Evolutionary conservation across 2,888 invertebrate species (phyloP).

Genomic region (Caenorhabditis sulstoni): DNA sequence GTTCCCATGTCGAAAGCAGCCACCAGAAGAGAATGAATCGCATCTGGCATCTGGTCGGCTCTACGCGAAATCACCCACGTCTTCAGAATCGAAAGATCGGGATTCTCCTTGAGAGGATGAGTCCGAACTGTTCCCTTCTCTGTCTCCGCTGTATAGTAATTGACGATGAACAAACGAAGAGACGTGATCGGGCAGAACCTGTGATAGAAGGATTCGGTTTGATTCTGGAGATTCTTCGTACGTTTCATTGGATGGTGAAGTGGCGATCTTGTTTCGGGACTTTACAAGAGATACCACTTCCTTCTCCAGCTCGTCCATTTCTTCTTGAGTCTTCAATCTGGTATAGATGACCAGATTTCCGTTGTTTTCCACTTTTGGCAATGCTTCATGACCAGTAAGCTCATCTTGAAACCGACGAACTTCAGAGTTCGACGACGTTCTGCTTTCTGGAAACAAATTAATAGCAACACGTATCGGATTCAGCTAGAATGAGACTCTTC

Average conservation of each 20-base stretch:
- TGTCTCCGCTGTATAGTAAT: conserved; percentile 30
- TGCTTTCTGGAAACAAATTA: conserved; percentile 4
- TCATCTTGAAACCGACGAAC: conserved; percentile 12
- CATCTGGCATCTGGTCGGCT: conserved; percentile 30
- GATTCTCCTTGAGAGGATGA: conserved; percentile 25
- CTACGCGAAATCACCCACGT: conserved; percentile 54
- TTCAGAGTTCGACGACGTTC: conserved; percentile 31
- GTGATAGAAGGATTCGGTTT: neutral
- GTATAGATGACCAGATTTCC: conserved; percentile 50
- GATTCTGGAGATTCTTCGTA: neutral
- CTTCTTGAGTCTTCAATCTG: conserved; percentile 34
- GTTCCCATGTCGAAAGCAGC: conserved; percentile 86
- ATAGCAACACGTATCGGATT: neutral
- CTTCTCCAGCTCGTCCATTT: conserved; percentile 32
- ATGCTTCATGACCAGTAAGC: neutral
- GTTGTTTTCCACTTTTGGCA: conserved; percentile 14
- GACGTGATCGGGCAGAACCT: conserved; percentile 45
- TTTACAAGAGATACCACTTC: conserved; percentile 21
- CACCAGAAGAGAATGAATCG: conserved; percentile 49
- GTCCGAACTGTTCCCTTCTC: conserved; percentile 40
- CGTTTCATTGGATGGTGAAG: conserved; percentile 30
- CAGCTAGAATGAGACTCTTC: no score
- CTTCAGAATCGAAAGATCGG: conserved; percentile 18
- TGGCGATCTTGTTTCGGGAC: conserved; percentile 33
- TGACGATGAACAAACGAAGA: conserved; percentile 53